Evolutionary conservation across 2,113 vertebrate genomes (phyloP), one percentile per base, ranked within the genome.

Genomic region (Asarcornis scutulata): DNA sequence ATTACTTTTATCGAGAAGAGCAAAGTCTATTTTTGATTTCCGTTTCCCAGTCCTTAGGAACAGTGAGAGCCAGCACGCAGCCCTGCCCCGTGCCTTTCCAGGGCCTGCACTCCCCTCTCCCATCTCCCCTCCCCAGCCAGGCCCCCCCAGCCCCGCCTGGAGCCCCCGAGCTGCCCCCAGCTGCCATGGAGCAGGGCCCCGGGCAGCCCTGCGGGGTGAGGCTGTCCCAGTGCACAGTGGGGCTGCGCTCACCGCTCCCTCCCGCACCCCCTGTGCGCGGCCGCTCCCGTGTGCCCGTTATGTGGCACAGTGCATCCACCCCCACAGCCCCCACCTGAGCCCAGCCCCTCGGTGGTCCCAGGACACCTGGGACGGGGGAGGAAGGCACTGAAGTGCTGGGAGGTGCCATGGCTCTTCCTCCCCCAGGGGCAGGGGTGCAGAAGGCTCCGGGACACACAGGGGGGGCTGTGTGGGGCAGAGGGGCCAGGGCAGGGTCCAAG

Each of bases 21-120:
- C 79, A 95, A 98, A 96, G 84, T 97, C 96, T 98, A 97, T 96
- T 97, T 98, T 97, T 97, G 97, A 96, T 98, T 97, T 95, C 88
- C 42, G 93, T 96, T 97, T 97, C 97, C 94, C 91, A 72, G 96
- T 96, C 94, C 93, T 94, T 91, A 95, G 96, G 94, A 69, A 96
- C 97, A 96, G 95, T 97, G 95, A 97, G 91, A 96, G 85, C 94
- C 94, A 96, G 96, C 95, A 94, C 91, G 87, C 81, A 75, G 93
- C 92, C 85, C 82, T 80, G 72, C 34, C 23, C 55, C 13, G 32
- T 93, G 44, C 66, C 11, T 29, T 72, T 44, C 48, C 52, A 27
- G 25, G 5, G 10, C 60, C 60, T 11, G 23, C 3, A 11, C 13
- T 32, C 31, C 16, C 53, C 12, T 25, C 46, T 83, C 31, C 16